Base-by-base conservation (phyloP, 2,113 vertebrate genomes). In the Forbesichthys agassizii region DNA sequence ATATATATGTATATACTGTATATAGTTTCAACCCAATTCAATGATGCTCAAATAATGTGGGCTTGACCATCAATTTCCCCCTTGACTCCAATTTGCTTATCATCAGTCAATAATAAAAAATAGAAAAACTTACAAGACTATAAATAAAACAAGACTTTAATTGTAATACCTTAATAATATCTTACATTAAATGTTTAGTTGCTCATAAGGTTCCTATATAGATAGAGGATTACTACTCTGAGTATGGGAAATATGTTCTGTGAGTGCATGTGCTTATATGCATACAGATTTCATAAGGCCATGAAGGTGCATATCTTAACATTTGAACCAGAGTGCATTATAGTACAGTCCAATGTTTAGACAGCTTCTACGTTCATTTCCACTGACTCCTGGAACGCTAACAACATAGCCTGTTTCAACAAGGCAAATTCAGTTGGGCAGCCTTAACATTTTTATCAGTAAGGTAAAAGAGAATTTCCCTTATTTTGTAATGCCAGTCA, bases 221-320 rank as follows among this genome's bases (percentile, higher is more conserved):
- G 58, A 14, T 13, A 16, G 13, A 58, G 36, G n/a, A 5, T 54
- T 5, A 68, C 56, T 33, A 59, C 13, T 33, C 27, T 74, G 36
- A 16, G 53, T 55, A 66, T 73, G 33, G 36, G 69, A 73, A 66
- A 33, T 49, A 13, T 52, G 16, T 53, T 62, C 7, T 6, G 5
- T 49, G 36, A 49, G 60, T 33, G 42, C 12, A 12, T 71, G 13
- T 67, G 8, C 13, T 27, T 27, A 4, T 48, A 10, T 62, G 46
- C 42, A 16, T 71, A 53, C 33, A 42, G 33, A 67, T 53, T 47
- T 52, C 14, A 47, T 61, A 36, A 49, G 73, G 20, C 75, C 82
- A 82, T 79, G 68, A 81, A 82, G 82, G 68, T 84, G 78, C 71
- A 66, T 59, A 80, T 84, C 73, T 74, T 73, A 59, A 72, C 74